phyloP scores from a whole-genome alignment of 1,140 invertebrate species.

The Gryllus bimaculatus region DNA sequence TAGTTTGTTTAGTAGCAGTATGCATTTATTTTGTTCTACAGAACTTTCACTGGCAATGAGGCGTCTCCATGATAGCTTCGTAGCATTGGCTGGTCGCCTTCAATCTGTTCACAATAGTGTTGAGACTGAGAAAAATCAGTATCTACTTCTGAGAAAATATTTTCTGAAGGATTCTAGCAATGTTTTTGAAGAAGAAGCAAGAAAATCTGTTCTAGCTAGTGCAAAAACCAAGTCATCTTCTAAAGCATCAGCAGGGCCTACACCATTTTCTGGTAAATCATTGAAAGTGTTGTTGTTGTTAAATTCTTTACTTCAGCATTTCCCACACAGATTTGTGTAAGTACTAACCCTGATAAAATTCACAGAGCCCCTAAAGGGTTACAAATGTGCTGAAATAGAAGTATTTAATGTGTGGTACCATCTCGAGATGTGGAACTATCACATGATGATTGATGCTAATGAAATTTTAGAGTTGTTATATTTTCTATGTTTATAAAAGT shows the following conservation, averaged over 20 bases:
- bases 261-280: slow-evolving; percentile 33
- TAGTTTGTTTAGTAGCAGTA: not conserved
- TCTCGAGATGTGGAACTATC: too few species aligned
- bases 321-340: too few species aligned
- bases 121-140: slow-evolving; percentile 71
- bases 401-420: too few species aligned
- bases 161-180: slow-evolving; percentile 67
- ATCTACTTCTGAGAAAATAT: slow-evolving; percentile 66
- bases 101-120: slow-evolving; percentile 62
- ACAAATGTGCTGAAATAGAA: too few species aligned
- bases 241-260: slow-evolving; percentile 31
- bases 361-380: too few species aligned
- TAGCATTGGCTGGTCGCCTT: slow-evolving; percentile 71
- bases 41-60: slow-evolving; percentile 63
- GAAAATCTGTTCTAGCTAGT: slow-evolving; percentile 23
- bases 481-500: too few species aligned
- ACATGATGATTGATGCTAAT: too few species aligned
- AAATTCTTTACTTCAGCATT: not conserved
- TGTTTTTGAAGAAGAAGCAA: slow-evolving; percentile 54
- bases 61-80: slow-evolving; percentile 73
- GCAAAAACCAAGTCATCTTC: slow-evolving; percentile 14
- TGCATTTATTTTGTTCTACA: slow-evolving; percentile 31
- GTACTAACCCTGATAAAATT: too few species aligned
- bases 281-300: slow-evolving; percentile 3
- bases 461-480: too few species aligned